phyloP scores from a whole-genome alignment of 2,113 vertebrate species.

The Emydocephalus ijimae region DNA sequence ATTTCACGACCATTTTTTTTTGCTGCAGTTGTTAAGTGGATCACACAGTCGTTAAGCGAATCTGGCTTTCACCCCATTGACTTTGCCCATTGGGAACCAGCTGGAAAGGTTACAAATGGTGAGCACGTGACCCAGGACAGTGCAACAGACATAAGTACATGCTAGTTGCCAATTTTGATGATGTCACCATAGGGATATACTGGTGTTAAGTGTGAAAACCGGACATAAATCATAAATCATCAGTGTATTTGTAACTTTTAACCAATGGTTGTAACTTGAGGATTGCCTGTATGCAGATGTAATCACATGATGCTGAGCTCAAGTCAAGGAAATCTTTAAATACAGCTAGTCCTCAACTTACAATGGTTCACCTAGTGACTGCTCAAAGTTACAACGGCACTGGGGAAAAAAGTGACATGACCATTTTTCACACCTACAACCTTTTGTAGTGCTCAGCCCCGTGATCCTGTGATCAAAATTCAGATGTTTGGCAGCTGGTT shows the following conservation, averaged over 20 bases:
- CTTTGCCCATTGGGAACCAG: background rate
- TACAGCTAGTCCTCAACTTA: too few relatives aligned
- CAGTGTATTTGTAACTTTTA: background rate
- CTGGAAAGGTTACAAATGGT: background rate
- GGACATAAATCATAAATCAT: too few relatives aligned
- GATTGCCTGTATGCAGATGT: background rate
- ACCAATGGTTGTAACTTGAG: background rate
- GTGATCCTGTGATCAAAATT: too few relatives aligned
- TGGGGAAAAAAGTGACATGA: too few relatives aligned
- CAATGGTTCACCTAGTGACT: too few relatives aligned
- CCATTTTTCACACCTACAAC: too few relatives aligned
- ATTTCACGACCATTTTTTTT: background rate
- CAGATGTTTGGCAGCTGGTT: too few relatives aligned
- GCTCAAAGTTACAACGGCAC: too few relatives aligned
- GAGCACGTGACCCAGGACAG: background rate
- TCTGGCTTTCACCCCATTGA: background rate
- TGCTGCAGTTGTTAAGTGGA: background rate
- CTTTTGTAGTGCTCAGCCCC: too few relatives aligned
- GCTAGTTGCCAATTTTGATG: background rate
- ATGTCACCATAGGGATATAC: background rate
- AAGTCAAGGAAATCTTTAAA: background rate
- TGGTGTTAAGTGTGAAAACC: too few relatives aligned
- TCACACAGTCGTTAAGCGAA: fast-evolving
- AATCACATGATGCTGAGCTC: background rate
- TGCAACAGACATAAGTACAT: background rate